Conservation (phyloP, 2,888 invertebrate species). For the Brachypterus glaber region DNA sequence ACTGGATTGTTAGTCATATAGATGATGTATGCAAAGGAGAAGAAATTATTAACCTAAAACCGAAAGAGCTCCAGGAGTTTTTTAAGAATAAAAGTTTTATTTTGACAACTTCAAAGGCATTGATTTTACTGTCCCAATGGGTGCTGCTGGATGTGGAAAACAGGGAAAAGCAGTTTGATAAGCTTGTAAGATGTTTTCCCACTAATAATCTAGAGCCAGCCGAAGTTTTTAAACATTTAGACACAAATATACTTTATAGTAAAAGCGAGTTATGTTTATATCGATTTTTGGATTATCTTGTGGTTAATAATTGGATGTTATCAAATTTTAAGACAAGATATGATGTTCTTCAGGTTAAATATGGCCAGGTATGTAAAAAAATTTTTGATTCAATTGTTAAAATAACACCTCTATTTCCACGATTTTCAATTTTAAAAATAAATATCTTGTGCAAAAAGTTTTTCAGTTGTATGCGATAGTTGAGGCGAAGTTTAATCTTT, state of each 20-base stretch:
- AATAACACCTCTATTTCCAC: too few relatives aligned
- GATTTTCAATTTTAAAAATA: too few relatives aligned
- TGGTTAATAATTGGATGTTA: slow-evolving; percentile 43
- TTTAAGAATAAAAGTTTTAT: slow-evolving; percentile 43
- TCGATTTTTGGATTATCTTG: slow-evolving; percentile 42
- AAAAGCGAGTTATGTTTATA: slow-evolving; percentile 50
- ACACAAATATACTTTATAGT: slow-evolving; percentile 47
- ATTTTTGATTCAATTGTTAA: too few relatives aligned
- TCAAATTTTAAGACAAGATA: slow-evolving; percentile 43
- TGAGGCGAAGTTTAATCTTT: too few relatives aligned
- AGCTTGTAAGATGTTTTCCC: slow-evolving; percentile 43
- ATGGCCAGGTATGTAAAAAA: slow-evolving; percentile 36
- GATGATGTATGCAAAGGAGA: slow-evolving; percentile 46
- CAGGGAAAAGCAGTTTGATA: slow-evolving; percentile 48
- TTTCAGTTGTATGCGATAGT: too few relatives aligned
- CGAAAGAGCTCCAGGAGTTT: slow-evolving; percentile 43
- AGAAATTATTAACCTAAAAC: slow-evolving; percentile 44
- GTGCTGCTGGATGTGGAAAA: slow-evolving; percentile 40
- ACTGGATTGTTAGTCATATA: slow-evolving; percentile 46
- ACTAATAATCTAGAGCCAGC: slow-evolving; percentile 43
- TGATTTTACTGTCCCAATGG: slow-evolving; percentile 48
- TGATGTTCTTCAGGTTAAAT: slow-evolving; percentile 42
- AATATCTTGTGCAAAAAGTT: too few relatives aligned
- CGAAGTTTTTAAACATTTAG: slow-evolving; percentile 46
- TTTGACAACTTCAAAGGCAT: slow-evolving; percentile 38